Percentiles rank a stretch among this genome's conserved stretches.
These are phyloP conservation scores for Cynodonichthys magdalenae DNA, from an alignment of 2,797 vertebrate genomes.

Conservation along the genomic window DNA sequence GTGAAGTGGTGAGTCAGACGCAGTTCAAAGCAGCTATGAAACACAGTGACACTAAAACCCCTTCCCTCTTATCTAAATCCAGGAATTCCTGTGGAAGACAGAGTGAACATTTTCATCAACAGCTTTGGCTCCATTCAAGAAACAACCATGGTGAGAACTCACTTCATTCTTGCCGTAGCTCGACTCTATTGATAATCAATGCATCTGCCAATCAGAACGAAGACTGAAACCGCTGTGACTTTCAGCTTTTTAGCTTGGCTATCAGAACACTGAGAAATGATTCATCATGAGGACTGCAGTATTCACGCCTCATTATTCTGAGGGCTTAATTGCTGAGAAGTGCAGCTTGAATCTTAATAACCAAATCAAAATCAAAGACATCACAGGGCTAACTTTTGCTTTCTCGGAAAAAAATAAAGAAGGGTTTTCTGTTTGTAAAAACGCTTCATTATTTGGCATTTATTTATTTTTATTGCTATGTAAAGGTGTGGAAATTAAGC, in stretches of 20 bases:
- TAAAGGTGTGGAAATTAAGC: conserved; percentile 30
- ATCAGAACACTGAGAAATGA: conserved; percentile 52
- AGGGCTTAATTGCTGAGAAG: conserved; percentile 70
- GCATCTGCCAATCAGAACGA: conserved; percentile 26
- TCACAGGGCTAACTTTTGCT: conserved; percentile 13
- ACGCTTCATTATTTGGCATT: background rate
- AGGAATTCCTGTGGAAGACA: conserved; percentile 97
- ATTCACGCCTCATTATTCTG: conserved; percentile 66
- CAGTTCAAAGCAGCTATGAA: background rate
- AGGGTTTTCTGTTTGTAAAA: conserved; percentile 21
- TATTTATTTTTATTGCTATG: conserved; percentile 12
- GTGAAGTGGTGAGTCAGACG: background rate
- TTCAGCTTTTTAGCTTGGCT: conserved; percentile 11
- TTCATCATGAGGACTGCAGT: conserved; percentile 42
- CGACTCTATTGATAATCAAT: conserved; percentile 43
- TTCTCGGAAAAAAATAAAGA: conserved; percentile 6
- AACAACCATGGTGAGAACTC: conserved; percentile 94
- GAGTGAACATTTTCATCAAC: conserved; percentile 99
- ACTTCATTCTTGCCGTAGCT: background rate
- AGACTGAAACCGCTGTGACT: conserved; percentile 21
- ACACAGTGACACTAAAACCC: background rate
- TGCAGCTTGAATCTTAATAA: conserved; percentile 56
- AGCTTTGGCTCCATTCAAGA: conserved; percentile 99
- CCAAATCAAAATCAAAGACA: conserved; percentile 61
- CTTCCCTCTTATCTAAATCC: conserved; percentile 23